Conservation (phyloP, 1,140 invertebrate genomes). For the Onthophagus taurus region DNA sequence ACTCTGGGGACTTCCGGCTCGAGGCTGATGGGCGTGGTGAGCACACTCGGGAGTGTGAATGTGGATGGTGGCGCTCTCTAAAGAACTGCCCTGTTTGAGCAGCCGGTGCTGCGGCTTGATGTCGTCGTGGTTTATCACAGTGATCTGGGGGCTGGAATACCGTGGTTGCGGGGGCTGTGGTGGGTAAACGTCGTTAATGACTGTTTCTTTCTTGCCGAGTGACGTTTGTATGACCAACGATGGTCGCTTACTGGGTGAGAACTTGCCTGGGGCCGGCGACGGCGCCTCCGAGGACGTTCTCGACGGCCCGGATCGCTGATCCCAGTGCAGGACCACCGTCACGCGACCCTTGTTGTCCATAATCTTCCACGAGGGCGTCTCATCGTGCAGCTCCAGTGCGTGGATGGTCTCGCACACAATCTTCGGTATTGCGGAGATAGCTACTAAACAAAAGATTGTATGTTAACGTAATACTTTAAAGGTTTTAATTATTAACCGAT, state of each 20-base stretch:
- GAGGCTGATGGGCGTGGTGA: conserved; percentile 58
- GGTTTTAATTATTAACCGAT: no score
- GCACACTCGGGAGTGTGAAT: conserved; percentile 78
- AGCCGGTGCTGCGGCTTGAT: conserved; percentile 43
- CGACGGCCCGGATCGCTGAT: conserved; percentile 62
- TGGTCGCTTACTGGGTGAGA: conserved; percentile 56
- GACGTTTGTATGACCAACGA: conserved; percentile 69
- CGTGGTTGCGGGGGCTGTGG: conserved; percentile 41
- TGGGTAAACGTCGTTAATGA: conserved; percentile 46
- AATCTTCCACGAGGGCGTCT: conserved; percentile 92
- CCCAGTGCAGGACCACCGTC: conserved; percentile 88
- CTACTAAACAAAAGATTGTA: conserved; percentile 44
- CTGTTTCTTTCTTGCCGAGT: conserved; percentile 50
- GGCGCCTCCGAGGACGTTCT: conserved; percentile 43
- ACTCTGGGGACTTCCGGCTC: conserved; percentile 49
- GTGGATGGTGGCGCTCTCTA: conserved; percentile 67
- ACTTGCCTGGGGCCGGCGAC: conserved; percentile 43
- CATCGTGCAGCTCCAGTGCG: conserved; percentile 86
- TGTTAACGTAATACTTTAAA: no score
- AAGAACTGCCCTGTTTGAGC: conserved; percentile 56
- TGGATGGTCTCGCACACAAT: conserved; percentile 95
- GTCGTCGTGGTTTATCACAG: conserved; percentile 83
- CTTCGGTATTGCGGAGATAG: conserved; percentile 88
- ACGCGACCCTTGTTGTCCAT: conserved; percentile 92
- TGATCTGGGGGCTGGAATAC: conserved; percentile 71